Base-by-base conservation (phyloP, 2,797 vertebrate species). In the Sphaeramia orbicularis region DNA sequence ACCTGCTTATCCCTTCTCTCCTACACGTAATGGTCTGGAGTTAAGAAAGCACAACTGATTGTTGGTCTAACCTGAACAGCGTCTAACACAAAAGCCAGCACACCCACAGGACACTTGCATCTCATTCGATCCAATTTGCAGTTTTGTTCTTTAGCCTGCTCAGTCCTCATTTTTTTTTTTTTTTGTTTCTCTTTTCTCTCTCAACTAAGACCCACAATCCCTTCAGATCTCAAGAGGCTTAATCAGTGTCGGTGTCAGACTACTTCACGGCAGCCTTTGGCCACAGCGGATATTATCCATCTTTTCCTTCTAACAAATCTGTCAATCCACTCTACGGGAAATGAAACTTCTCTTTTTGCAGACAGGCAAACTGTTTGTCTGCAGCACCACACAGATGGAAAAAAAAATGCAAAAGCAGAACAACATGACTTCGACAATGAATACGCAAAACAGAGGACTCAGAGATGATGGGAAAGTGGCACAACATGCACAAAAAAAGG, bases 241-340 rank as follows among this genome's bases (percentile, higher is more conserved):
- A 93, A 93, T 93, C 91, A 93, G 91, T 91, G 90, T 91, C 89
- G 91, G 91, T 93, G 92, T 92, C 90, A 91, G 90, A 86, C 90
- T 91, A 86, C 89, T 92, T 91, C 90, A 80, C 58, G 47, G 80
- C 88, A 90, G 90, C 89, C 87, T 90, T 90, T 85, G 92, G 86
- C 90, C 89, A 84, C 83, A 86, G 76, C 82, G 87, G 90, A 93
- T 92, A 93, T 93, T 91, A 92, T 91, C 92, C 92, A 89, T 90
- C 88, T 92, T 91, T 89, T 80, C 84, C 83, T 79, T 82, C 83
- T 82, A 89, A 92, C 88, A 91, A 90, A 91, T 92, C 89, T 92
- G 90, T 92, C 92, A 92, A 87, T 92, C 84, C 83, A 90, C 83
- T 81, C 89, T 84, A 89, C 72, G 83, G 89, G 90, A 92, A 93